A percentile compares a stretch with the other conserved stretches of the same genome.
These are phyloP conservation scores for Kradibia gibbosae DNA, from an alignment of 1,140 invertebrate species.

Conservation along the genomic window DNA sequence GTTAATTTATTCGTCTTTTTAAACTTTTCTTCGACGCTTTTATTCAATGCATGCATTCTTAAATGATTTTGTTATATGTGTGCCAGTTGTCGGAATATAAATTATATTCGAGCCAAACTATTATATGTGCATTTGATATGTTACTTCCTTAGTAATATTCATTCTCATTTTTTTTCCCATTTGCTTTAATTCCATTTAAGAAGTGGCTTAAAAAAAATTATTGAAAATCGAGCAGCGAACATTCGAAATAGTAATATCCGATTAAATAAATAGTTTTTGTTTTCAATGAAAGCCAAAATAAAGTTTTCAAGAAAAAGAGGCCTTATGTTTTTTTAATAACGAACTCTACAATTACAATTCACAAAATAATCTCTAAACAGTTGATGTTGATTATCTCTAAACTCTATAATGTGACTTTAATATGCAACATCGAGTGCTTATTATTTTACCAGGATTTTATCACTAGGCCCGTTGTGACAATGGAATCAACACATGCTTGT, in stretches of 20 bases:
- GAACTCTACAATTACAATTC: too few relatives aligned
- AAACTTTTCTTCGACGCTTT: background rate
- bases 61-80: background rate
- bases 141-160: background rate
- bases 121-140: background rate
- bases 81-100: background rate
- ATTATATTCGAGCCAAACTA: background rate
- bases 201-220: too few relatives aligned
- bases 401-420: slow-evolving; percentile 13
- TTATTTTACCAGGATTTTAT: slow-evolving; percentile 27
- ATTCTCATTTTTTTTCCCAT: background rate
- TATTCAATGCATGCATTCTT: background rate
- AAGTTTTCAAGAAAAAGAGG: too few relatives aligned
- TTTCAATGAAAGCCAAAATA: too few relatives aligned
- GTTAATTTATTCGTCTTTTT: slow-evolving; percentile 22
- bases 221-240: too few relatives aligned
- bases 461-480: background rate
- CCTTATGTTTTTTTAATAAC: too few relatives aligned
- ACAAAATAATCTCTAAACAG: too few relatives aligned
- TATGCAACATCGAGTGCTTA: slow-evolving; percentile 27
- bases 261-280: too few relatives aligned
- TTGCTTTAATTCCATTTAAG: too few relatives aligned
- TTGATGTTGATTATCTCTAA: too few relatives aligned
- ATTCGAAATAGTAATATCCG: too few relatives aligned
- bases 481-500: background rate